These are phyloP conservation scores for Nautilus pompilius DNA, from an alignment of 1,140 invertebrate genomes.

Conservation along the genomic window DNA sequence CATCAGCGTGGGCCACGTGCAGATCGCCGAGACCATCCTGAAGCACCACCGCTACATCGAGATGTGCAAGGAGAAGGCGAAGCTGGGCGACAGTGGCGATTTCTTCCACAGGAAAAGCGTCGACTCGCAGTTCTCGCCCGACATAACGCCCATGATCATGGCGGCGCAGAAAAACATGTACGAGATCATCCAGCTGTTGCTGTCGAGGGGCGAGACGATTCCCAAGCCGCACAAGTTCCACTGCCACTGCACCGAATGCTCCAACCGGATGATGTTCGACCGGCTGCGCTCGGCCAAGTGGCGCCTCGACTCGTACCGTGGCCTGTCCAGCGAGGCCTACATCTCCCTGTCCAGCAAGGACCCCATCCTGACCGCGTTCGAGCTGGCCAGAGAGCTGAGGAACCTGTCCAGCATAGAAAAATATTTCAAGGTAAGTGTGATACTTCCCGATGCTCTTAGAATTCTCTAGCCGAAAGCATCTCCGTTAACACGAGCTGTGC, in stretches of 20 bases:
- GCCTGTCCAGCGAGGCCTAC: slow-evolving; percentile 58
- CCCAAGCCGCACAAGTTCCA: slow-evolving; percentile 61
- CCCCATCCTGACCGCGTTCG: slow-evolving; percentile 66
- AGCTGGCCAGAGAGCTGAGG: slow-evolving; percentile 60
- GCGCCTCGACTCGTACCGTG: slow-evolving; percentile 51
- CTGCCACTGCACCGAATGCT: slow-evolving; percentile 62
- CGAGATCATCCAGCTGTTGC: slow-evolving; percentile 52
- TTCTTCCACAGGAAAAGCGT: slow-evolving; percentile 35
- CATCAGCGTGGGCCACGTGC: slow-evolving; percentile 49
- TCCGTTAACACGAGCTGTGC: no score
- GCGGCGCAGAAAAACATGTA: slow-evolving; percentile 53
- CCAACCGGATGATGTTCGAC: slow-evolving; percentile 56
- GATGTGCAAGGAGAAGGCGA: slow-evolving; percentile 39
- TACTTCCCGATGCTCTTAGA: neutral
- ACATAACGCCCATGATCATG: slow-evolving; percentile 53
- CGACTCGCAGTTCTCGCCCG: slow-evolving; percentile 43
- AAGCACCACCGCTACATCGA: slow-evolving; percentile 50
- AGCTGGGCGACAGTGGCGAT: slow-evolving; percentile 37
- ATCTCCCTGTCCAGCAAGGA: slow-evolving; percentile 66
- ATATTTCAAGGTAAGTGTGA: slow-evolving; percentile 58
- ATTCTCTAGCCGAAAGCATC: no score
- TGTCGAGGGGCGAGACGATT: slow-evolving; percentile 47
- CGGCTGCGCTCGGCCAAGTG: slow-evolving; percentile 48
- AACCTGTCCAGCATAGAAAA: slow-evolving; percentile 52
- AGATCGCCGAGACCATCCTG: slow-evolving; percentile 52